phyloP scores from a whole-genome alignment of 2,113 vertebrate genomes.

The Daboia siamensis region DNA sequence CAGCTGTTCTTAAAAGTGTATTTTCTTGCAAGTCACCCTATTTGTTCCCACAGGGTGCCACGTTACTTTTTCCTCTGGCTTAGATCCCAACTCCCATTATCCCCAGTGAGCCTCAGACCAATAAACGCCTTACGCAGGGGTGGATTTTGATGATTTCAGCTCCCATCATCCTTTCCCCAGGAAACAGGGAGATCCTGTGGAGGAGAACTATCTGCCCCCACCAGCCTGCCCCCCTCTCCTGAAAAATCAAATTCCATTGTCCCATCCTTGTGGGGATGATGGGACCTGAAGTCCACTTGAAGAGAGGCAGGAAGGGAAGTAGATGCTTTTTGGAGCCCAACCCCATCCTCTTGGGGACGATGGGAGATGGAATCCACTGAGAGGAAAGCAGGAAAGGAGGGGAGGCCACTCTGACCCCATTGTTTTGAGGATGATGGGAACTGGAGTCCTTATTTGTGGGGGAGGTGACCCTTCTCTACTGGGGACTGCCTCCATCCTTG shows the following conservation, averaged over 20 bases:
- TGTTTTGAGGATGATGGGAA: too few species aligned
- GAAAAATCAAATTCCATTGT: neutral
- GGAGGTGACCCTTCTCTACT: neutral
- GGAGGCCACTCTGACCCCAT: too few species aligned
- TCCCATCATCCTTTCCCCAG: neutral
- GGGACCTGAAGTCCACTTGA: neutral
- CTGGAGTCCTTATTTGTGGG: neutral
- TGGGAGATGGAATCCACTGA: neutral
- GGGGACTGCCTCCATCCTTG: neutral
- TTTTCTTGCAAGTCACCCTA: neutral
- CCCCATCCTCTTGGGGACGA: neutral
- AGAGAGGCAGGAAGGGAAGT: neutral
- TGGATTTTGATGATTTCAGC: neutral
- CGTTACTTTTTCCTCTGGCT: neutral
- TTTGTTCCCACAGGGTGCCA: neutral
- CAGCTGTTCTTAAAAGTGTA: neutral
- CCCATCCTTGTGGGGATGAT: neutral
- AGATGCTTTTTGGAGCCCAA: neutral
- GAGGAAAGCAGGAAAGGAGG: neutral
- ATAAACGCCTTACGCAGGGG: neutral
- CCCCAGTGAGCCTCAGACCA: neutral
- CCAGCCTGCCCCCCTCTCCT: neutral
- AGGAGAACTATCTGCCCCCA: neutral
- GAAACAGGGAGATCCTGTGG: neutral
- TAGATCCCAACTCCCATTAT: neutral